Conservation (phyloP, 2,888 invertebrate genomes). For the Agrochola litura region DNA sequence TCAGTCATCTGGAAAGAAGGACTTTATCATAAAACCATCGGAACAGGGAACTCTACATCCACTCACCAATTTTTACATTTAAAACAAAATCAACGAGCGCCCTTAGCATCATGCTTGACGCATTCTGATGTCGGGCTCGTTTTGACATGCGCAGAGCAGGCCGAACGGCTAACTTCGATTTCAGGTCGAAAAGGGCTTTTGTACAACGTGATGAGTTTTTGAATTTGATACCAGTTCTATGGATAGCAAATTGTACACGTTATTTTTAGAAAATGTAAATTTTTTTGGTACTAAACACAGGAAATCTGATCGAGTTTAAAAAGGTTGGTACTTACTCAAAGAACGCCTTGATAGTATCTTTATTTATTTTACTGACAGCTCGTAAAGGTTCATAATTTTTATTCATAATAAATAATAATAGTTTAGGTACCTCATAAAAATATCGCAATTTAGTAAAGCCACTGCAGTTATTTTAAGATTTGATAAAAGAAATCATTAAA, state of each 20-base stretch:
- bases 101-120: conserved; percentile 80
- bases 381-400: background rate
- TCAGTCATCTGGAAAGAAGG: conserved; percentile 47
- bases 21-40: conserved; percentile 48
- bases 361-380: background rate
- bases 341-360: background rate
- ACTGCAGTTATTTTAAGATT: background rate
- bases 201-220: conserved; percentile 49
- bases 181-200: conserved; percentile 69
- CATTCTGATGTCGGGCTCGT: conserved; percentile 76
- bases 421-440: background rate
- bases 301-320: background rate
- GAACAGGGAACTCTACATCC: conserved; percentile 74
- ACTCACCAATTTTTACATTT: conserved; percentile 77
- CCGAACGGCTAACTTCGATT: conserved; percentile 59
- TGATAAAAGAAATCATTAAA: background rate
- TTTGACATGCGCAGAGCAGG: conserved; percentile 80
- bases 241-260: background rate
- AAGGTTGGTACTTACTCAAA: background rate
- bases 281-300: background rate
- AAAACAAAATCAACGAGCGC: conserved; percentile 69
- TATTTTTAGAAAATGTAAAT: background rate
- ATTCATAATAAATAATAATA: background rate
- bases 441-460: background rate
- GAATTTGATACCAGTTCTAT: conserved; percentile 50